Base-by-base conservation (phyloP, 1,140 invertebrate species). In the Armadillidium nasatum region DNA sequence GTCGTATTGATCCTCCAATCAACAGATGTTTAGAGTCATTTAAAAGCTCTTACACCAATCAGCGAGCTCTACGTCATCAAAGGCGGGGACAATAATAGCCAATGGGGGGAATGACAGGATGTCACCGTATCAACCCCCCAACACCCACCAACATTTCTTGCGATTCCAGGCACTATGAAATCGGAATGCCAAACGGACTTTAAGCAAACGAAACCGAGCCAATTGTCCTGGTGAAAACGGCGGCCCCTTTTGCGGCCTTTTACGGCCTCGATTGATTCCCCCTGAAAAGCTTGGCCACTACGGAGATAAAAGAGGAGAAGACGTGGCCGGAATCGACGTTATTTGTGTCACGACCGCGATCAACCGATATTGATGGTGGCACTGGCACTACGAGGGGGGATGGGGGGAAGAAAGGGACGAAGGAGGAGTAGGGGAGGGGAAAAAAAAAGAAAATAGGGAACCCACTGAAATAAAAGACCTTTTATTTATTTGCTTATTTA, bases 11-110 rank as follows among this genome's bases (percentile, higher is more conserved):
- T 60, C 50, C 50, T 13, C 50, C 50, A 60, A 60, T 60, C 50
- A 60, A 60, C 50, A 60, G 50, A 60, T 60, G 50, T 60, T 60
- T 60, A 60, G 50, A 60, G 50, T 60, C 50, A 60, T 60, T 60
- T 60, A 60, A 60, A 60, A 60, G 50, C 50, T 19, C 50, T 60
- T 60, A 15, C 50, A 15, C 50, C 50, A 60, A 60, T 60, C 50
- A 19, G 50, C 0, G 11, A 1, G 19, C 7, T 13, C 50, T 7
- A 60, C 50, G 50, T 60, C 50, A 60, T 60, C 50, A 19, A 60
- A 60, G 50, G 50, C 50, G 50, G 50, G 50, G 50, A 60, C 50
- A 60, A 60, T 60, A 60, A 60, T 60, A 60, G 50, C 50, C 50
- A 60, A 60, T 60, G 50, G 50, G 50, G 33, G 50, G 50, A 60